Evolutionary conservation across 2,113 vertebrate genomes (phyloP).

Genomic region (Phocoena phocoena): DNA sequence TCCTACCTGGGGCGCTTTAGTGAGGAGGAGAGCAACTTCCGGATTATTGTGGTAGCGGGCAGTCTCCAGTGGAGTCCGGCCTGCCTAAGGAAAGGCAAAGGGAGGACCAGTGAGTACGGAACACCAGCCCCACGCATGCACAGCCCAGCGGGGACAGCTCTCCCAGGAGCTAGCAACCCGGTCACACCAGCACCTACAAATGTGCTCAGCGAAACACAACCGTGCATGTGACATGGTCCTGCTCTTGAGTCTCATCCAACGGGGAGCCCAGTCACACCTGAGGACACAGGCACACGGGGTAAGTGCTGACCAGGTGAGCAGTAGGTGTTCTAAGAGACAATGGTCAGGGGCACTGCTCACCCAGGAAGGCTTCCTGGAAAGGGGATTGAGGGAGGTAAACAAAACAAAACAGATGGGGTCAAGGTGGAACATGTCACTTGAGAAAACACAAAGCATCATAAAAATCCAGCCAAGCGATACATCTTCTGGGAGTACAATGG

Average conservation of each 20-base stretch:
- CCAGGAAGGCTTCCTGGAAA: not conserved
- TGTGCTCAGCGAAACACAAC: not conserved
- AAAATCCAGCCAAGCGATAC: not conserved
- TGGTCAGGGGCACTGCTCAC: not conserved
- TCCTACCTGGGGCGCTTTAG: constrained; percentile 95
- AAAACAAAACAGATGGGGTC: no score
- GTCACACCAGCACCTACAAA: no score
- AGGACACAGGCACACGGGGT: no score
- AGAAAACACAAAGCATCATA: not conserved
- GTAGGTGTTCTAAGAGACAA: not conserved
- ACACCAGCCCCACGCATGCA: no score
- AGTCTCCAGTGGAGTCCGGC: constrained; percentile 93
- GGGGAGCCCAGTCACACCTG: not conserved
- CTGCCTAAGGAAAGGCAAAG: constrained; percentile 84
- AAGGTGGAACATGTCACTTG: not conserved
- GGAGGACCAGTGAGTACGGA: not conserved
- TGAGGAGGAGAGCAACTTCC: constrained; percentile 94
- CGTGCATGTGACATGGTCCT: fast-evolving
- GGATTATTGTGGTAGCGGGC: constrained; percentile 94
- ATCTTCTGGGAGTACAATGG: not conserved
- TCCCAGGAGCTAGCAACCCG: not conserved
- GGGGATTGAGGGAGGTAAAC: not conserved
- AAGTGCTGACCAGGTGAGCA: not conserved
- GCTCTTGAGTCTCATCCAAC: not conserved
- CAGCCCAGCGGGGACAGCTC: fast-evolving